Evolutionary conservation across 2,888 invertebrate species (phyloP), one percentile per base, ranked within the genome.

Genomic region (Anoplius nigerrimus): DNA sequence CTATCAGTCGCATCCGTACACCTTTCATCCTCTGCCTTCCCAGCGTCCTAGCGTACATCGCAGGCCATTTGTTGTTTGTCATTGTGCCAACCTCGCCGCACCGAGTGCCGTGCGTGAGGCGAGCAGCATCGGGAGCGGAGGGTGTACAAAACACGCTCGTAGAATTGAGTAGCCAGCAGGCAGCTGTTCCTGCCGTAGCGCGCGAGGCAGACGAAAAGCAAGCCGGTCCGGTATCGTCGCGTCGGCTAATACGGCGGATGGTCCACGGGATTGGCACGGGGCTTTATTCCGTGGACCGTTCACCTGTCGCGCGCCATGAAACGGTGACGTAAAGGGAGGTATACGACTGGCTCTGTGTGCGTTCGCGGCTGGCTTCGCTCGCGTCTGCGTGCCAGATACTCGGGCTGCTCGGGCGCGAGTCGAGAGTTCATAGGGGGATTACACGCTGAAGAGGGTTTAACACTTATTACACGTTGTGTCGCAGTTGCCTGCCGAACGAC

Each of bases 211-310:
- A 34, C 34, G 34, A 3, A 34, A 2, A 34, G 11, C 48, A 5
- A 48, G n/a, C 11, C 48, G n/a, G 1, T 8, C 48, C 2, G 5
- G 48, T 18, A 48, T 48, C 48, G 48, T 48, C 48, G 5, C 16
- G 48, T 16, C 48, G n/a, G 16, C 48, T 48, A 48, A 48, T 48
- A 48, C 48, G 48, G 48, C 16, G 48, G 18, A 48, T 52, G 61
- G 51, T 45, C 61, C 55, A 51, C 43, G 52, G 61, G 64, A 73
- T 68, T 52, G 61, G 46, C 52, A 24, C 57, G 5, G 46, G 48
- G 64, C 65, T 68, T 73, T 65, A 68, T 72, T 58, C 59, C 64
- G 22, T 55, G 43, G 65, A 65, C 60, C 61, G 60, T 68, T 72
- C 64, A 67, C 58, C 69, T 59, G 71, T 66, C 65, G 60, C 42